These are phyloP conservation scores for Ceryle rudis DNA, from an alignment of 2,797 vertebrate genomes.

Conservation along the genomic window DNA sequence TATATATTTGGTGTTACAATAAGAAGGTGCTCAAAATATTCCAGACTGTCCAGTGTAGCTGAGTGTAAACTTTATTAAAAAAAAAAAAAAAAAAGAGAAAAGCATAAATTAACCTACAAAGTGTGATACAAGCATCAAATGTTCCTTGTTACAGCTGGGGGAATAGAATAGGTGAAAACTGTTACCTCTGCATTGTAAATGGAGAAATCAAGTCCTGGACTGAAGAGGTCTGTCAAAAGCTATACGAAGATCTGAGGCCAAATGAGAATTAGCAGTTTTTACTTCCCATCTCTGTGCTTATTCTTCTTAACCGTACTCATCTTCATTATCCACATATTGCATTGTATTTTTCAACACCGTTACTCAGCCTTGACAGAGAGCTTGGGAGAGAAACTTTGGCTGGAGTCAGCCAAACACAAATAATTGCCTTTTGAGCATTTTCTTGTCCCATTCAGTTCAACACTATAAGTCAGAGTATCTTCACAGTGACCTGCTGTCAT, in stretches of 20 bases:
- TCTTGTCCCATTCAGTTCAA: not conserved
- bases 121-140: not conserved
- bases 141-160: not conserved
- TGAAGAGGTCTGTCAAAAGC: not conserved
- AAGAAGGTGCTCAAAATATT: not conserved
- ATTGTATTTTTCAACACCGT: not conserved
- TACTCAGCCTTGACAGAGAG: not conserved
- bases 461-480: not conserved
- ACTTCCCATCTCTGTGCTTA: not conserved
- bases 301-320: not conserved
- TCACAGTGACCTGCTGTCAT: fast-evolving
- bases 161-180: not conserved
- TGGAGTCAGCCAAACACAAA: not conserved
- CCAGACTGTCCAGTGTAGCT: not conserved
- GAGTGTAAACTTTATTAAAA: not conserved
- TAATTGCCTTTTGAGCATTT: not conserved
- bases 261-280: not conserved
- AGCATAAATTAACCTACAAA: not conserved
- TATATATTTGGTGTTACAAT: not conserved
- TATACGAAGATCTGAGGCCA: not conserved
- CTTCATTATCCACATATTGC: not conserved
- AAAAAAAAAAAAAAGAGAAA: not conserved
- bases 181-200: not conserved
- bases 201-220: not conserved
- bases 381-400: not conserved